A percentile compares a stretch with the other conserved stretches of the same genome.
Evolutionary conservation across 2,113 vertebrate species (phyloP).

Genomic region (Bubo blakistoni): DNA sequence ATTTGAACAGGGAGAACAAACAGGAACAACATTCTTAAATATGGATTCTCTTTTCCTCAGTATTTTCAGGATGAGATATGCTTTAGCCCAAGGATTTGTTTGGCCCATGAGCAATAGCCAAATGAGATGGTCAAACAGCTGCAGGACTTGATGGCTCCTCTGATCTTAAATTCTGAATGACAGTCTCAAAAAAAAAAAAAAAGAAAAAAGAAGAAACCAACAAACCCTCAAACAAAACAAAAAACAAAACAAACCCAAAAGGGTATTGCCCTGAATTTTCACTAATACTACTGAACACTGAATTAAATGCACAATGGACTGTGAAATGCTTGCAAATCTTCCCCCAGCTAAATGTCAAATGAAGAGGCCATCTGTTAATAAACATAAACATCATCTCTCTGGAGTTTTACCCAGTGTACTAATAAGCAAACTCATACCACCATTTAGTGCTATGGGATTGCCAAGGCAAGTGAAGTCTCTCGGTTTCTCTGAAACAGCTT

Average conservation of each 20-base stretch:
- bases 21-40: neutral
- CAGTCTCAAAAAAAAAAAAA: neutral
- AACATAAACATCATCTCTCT: neutral
- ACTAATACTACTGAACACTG: neutral
- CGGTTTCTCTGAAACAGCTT: neutral
- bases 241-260: neutral
- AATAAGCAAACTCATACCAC: neutral
- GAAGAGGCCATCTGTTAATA: slow-evolving; percentile 37
- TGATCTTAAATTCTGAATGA: neutral
- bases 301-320: slow-evolving; percentile 41
- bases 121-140: neutral
- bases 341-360: slow-evolving; percentile 2
- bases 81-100: neutral
- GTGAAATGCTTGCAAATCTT: slow-evolving; percentile 35
- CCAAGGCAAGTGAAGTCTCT: neutral
- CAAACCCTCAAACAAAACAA: neutral
- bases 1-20: neutral
- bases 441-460: neutral
- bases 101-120: neutral
- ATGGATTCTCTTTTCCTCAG: neutral
- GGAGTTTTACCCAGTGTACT: neutral
- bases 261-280: neutral
- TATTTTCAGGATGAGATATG: neutral
- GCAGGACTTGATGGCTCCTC: neutral
- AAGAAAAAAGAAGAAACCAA: no score